Evolutionary conservation across 2,797 vertebrate genomes (phyloP).

Genomic region (Thalassophryne amazonica): DNA sequence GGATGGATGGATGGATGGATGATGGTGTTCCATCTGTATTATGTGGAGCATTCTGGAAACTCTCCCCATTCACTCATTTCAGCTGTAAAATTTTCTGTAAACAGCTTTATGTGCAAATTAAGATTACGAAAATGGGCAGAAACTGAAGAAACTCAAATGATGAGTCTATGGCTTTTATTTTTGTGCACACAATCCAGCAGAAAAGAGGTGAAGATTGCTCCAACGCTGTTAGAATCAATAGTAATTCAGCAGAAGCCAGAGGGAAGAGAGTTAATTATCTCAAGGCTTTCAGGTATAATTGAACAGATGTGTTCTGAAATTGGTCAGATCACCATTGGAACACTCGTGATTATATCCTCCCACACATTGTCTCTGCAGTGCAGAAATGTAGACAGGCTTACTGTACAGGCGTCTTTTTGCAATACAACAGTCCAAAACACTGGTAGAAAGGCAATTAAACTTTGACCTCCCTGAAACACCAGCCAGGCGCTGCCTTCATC

Average conservation of each 20-base stretch:
- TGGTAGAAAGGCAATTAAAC: constrained; percentile 62
- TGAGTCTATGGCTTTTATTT: constrained; percentile 46
- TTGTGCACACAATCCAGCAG: constrained; percentile 29
- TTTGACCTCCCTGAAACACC: constrained; percentile 36
- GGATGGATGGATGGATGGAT: too few relatives aligned
- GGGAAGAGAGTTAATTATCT: constrained; percentile 70
- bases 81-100: constrained; percentile 16
- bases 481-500: constrained; percentile 18
- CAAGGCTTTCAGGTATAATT: constrained; percentile 65
- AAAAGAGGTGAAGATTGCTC: constrained; percentile 37
- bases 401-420: constrained; percentile 7
- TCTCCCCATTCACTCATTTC: constrained; percentile 6
- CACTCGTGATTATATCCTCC: constrained; percentile 53
- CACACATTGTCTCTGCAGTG: constrained; percentile 31
- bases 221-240: constrained; percentile 55
- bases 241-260: constrained; percentile 60
- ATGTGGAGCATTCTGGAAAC: constrained; percentile 13
- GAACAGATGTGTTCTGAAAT: constrained; percentile 72
- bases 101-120: constrained; percentile 29
- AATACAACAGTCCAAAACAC: constrained; percentile 44
- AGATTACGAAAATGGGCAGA: constrained; percentile 19
- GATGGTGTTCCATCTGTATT: background rate
- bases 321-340: constrained; percentile 56
- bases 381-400: constrained; percentile 19
- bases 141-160: constrained; percentile 16